phyloP scores from a whole-genome alignment of 2,113 vertebrate genomes.

The Lophura nycthemera region DNA sequence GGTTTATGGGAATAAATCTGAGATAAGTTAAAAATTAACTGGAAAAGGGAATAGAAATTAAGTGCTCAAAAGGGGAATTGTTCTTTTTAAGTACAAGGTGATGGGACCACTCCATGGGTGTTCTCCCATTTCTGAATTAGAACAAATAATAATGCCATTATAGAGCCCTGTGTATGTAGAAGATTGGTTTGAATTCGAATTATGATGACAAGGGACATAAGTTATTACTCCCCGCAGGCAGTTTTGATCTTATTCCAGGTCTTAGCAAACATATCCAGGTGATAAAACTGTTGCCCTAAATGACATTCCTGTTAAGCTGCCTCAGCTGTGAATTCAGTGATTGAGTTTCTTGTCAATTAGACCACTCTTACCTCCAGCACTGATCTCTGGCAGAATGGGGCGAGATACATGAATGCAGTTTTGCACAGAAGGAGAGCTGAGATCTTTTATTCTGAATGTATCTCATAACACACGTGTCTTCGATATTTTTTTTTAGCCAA shows the following conservation, averaged over 20 bases:
- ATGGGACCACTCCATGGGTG: background rate
- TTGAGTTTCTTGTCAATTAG: constrained; percentile 9
- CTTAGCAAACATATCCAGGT: background rate
- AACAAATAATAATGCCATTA: background rate
- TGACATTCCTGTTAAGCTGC: constrained; percentile 13
- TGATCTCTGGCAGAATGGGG: background rate
- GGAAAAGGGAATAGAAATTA: background rate
- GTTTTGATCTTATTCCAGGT: constrained; percentile 39
- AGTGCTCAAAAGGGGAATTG: background rate
- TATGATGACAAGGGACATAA: background rate
- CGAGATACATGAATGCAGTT: fast-evolving
- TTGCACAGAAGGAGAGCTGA: background rate
- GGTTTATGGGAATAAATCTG: background rate
- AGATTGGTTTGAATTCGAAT: background rate
- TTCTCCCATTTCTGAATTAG: background rate
- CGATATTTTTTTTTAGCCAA: background rate
- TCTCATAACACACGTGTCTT: background rate
- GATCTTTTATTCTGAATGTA: background rate
- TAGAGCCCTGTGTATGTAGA: background rate
- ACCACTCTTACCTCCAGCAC: background rate
- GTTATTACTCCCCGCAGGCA: constrained; percentile 25
- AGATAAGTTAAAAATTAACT: background rate
- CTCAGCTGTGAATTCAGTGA: background rate
- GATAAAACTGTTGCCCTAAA: constrained; percentile 43
- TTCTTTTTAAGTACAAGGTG: background rate